Conservation (phyloP, 2,797 vertebrate genomes). For the Glyptemys insculpta region DNA sequence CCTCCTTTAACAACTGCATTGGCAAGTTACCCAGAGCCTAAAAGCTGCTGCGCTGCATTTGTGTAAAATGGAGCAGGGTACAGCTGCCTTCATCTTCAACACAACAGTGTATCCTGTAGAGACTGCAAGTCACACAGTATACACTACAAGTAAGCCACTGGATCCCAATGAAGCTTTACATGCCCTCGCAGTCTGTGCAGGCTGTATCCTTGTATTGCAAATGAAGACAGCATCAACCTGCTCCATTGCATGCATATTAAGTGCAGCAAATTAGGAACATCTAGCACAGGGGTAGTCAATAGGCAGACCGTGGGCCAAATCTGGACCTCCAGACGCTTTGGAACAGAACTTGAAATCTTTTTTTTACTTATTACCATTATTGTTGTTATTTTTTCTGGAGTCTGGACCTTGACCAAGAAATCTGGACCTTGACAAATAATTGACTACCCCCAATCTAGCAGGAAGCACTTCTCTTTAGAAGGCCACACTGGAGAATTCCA, state of each 20-base stretch:
- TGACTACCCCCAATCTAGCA: background rate
- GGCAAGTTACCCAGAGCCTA: background rate
- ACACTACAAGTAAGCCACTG: background rate
- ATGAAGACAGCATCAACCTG: background rate
- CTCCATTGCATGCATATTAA: rapidly evolving
- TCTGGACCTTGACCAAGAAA: too few species aligned
- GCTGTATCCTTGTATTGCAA: background rate
- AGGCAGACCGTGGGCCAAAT: too few species aligned
- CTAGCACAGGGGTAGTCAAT: background rate
- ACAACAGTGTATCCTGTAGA: background rate
- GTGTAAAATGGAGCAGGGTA: background rate
- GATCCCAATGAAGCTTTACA: background rate
- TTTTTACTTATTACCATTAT: too few species aligned
- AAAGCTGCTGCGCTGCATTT: background rate
- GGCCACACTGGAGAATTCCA: background rate
- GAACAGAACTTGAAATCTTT: too few species aligned
- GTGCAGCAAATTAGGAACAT: background rate
- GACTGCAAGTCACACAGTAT: background rate
- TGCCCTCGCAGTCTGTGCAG: rapidly evolving
- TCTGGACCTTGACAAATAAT: too few species aligned
- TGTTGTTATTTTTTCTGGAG: too few species aligned
- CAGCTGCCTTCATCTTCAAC: background rate
- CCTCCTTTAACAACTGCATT: background rate
- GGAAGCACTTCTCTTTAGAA: background rate
- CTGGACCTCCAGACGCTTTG: too few species aligned